Percentiles rank a stretch among this genome's conserved stretches.
These are phyloP conservation scores for Verasper variegatus DNA, from an alignment of 2,113 vertebrate genomes.

Conservation along the genomic window DNA sequence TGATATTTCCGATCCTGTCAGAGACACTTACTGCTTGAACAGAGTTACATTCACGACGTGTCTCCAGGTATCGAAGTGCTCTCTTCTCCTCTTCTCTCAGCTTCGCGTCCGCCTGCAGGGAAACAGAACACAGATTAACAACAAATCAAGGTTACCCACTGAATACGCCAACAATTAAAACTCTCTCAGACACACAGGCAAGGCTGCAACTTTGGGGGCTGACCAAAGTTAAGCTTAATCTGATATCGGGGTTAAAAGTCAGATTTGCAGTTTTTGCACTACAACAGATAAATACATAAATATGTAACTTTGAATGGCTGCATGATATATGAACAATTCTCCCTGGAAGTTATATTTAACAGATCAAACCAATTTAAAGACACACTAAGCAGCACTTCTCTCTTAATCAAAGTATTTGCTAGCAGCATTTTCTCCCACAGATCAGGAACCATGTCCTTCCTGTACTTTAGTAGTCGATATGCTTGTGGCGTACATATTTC, in stretches of 20 bases:
- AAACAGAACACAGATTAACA: constrained; percentile 15
- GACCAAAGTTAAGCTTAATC: too few species aligned
- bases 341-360: too few species aligned
- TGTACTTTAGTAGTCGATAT: neutral
- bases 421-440: too few species aligned
- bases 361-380: too few species aligned
- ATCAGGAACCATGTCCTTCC: neutral
- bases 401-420: too few species aligned
- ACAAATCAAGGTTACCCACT: too few species aligned
- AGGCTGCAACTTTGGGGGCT: neutral
- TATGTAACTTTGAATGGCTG: neutral
- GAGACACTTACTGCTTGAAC: constrained; percentile 93
- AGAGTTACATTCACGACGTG: constrained; percentile 96
- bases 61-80: constrained; percentile 95
- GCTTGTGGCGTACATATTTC: constrained; percentile 89
- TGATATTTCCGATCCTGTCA: neutral
- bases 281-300: neutral
- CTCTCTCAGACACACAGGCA: neutral
- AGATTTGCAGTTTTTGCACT: too few species aligned
- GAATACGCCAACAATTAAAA: neutral
- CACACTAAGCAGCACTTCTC: too few species aligned
- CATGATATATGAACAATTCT: too few species aligned
- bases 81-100: constrained; percentile 97
- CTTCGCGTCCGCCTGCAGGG: constrained; percentile 92
- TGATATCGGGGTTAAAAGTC: too few species aligned